Evolutionary conservation across 2,888 invertebrate species (phyloP).

Genomic region (Cheilosia grossa): DNA sequence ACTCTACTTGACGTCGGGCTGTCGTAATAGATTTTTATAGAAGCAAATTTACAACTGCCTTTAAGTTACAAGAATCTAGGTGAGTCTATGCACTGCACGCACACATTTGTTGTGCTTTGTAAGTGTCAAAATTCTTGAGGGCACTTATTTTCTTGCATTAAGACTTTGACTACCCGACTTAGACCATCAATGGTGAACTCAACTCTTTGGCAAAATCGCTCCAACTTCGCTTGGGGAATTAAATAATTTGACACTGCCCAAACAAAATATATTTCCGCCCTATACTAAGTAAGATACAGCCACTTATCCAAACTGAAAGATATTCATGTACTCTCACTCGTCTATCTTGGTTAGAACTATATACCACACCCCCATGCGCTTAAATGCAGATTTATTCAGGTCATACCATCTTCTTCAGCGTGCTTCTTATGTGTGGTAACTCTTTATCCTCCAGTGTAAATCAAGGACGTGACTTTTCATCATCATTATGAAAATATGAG

Average conservation of each 20-base stretch:
- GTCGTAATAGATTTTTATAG: no score
- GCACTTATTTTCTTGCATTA: no score
- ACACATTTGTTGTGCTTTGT: no score
- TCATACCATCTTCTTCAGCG: conserved; percentile 25
- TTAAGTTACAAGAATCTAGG: no score
- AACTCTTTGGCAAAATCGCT: no score
- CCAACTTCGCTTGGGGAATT: no score
- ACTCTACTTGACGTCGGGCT: no score
- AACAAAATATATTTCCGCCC: background rate
- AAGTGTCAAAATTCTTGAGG: no score
- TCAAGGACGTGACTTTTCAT: conserved; percentile 70
- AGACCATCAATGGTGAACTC: no score
- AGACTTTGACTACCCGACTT: no score
- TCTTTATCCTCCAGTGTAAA: conserved; percentile 58
- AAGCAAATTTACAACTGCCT: no score
- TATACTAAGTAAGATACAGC: background rate
- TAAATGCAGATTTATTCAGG: conserved; percentile 64
- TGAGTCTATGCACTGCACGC: no score
- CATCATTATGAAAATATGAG: conserved; percentile 44
- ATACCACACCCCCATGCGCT: conserved; percentile 5
- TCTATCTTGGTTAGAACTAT: background rate
- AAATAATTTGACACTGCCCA: background rate
- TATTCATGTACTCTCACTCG: background rate
- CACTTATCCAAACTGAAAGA: conserved; percentile 5
- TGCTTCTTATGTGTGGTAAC: conserved; percentile 47